Conservation (phyloP, 2,113 vertebrate genomes). For the Megaceryle torquata region DNA sequence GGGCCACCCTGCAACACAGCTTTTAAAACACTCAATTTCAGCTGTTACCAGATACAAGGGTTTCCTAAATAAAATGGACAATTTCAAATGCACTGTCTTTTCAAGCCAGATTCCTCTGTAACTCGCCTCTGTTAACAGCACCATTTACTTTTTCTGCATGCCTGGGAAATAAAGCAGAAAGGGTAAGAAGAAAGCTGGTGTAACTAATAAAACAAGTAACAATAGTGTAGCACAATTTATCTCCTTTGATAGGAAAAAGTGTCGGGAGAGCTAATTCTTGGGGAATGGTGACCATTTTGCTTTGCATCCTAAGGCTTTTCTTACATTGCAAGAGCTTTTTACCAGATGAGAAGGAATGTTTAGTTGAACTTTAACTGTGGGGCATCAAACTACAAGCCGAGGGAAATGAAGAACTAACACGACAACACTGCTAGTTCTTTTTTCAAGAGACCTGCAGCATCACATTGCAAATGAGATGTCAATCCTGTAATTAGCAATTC, state of each 20-base stretch:
- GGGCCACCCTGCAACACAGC: neutral
- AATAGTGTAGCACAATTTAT: neutral
- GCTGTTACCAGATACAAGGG: neutral
- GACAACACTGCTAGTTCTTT: neutral
- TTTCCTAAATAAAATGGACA: neutral
- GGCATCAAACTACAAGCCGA: neutral
- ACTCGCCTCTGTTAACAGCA: neutral
- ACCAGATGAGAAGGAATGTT: neutral
- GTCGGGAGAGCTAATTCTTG: neutral
- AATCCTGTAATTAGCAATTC: constrained; percentile 40
- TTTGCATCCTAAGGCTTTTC: neutral
- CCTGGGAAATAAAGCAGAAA: neutral
- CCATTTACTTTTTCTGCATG: neutral
- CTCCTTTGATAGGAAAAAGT: neutral
- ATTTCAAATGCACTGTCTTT: neutral
- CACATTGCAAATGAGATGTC: constrained; percentile 31
- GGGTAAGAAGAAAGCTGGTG: neutral
- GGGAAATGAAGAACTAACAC: neutral
- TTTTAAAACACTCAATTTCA: neutral
- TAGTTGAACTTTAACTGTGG: neutral
- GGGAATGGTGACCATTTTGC: neutral
- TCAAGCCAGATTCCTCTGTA: neutral
- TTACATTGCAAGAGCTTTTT: neutral
- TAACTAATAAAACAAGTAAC: neutral
- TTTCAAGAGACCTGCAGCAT: neutral